Evolutionary conservation across 2,888 invertebrate species (phyloP), one percentile per base, ranked within the genome.

Genomic region (Drosophila antonietae): DNA sequence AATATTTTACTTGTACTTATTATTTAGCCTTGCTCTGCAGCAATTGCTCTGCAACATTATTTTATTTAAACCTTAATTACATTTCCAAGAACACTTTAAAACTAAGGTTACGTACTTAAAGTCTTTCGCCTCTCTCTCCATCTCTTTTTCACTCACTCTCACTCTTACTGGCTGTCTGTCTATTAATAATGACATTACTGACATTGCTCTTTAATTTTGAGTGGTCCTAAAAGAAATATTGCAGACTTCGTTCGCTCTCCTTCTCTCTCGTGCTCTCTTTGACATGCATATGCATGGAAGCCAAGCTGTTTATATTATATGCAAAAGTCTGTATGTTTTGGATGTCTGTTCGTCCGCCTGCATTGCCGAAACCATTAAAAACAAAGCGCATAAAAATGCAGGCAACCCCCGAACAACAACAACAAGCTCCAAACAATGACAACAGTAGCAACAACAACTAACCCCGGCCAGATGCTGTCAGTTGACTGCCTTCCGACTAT

Each of bases 311-410:
- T 75, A 61, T 51, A 60, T 67, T 60, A 41, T 51, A 71, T 56
- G n/a, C 55, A 6, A 33, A 33, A 28, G 31, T 18, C 5, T 20
- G 33, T 39, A 44, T 33, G 57, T 20, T 35, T 64, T 59, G 39
- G 44, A 20, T 69, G 59, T 56, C 18, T 52, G 14, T 49, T 46
- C 33, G 18, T 52, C n/a, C 35, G 62, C 47, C 58, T 63, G 3
- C 64, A 65, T 73, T 76, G 76, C 71, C 77, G 55, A 81, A 77
- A 69, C 82, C 82, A 79, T 82, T 77, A 72, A 82, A 80, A 82
- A 77, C 77, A 82, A 77, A 77, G 80, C 68, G 67, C 58, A 77
- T 76, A 77, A 80, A 80, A 81, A 63, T 69, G 69, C 69, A 79
- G 44, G 20, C 33, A 10, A 10, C 44, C 47, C 51, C 44, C 44